phyloP scores from a whole-genome alignment of 2,888 invertebrate genomes.

The Rhorus exstirpatorius region DNA sequence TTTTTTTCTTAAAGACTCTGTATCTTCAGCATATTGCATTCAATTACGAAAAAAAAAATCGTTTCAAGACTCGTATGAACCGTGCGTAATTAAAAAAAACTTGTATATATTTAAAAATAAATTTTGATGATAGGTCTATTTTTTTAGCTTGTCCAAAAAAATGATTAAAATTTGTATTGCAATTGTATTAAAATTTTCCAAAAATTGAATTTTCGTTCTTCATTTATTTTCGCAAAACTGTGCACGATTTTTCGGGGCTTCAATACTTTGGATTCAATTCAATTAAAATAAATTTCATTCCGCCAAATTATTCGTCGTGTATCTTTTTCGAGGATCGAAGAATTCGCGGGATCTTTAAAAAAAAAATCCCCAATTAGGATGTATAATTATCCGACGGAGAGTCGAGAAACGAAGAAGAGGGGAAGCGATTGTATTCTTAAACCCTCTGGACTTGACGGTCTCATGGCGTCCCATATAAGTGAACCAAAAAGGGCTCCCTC shows the following conservation, averaged over 20 bases:
- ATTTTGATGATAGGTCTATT: too few species aligned
- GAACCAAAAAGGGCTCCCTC: conserved; percentile 30
- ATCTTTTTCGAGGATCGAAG: neutral
- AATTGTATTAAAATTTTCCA: neutral
- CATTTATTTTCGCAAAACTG: too few species aligned
- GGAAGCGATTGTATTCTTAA: neutral
- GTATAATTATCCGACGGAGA: conserved; percentile 27
- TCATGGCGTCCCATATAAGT: conserved; percentile 57
- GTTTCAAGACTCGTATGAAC: too few species aligned
- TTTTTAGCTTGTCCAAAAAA: too few species aligned
- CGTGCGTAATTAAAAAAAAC: too few species aligned
- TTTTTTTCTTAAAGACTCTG: too few species aligned
- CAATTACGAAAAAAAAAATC: too few species aligned
- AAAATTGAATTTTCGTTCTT: neutral
- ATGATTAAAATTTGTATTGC: neutral
- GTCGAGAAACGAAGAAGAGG: neutral
- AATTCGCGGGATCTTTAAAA: neutral
- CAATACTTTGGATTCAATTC: neutral
- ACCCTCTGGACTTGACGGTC: neutral
- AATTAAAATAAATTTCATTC: neutral
- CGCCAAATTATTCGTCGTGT: neutral
- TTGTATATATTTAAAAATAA: too few species aligned
- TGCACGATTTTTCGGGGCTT: too few species aligned
- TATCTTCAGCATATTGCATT: too few species aligned
- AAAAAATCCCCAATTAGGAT: conserved; percentile 29